Percentiles rank a stretch among this genome's conserved stretches.
phyloP scores from a whole-genome alignment of 2,797 vertebrate genomes.

The Carapus acus region DNA sequence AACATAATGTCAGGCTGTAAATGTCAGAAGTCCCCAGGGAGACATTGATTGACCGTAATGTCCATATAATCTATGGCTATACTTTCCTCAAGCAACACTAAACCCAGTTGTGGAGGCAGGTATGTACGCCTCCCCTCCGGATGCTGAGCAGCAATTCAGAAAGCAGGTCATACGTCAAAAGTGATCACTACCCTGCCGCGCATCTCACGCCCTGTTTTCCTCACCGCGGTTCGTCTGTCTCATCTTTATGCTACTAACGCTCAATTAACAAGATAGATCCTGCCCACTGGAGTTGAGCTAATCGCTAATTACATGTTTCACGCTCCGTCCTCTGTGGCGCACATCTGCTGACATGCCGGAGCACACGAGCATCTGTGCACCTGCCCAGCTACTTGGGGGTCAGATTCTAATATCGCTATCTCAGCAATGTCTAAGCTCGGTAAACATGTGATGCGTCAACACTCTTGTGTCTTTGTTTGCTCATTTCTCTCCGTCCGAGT shows the following conservation, averaged over 20 bases:
- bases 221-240: no score
- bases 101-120: neutral
- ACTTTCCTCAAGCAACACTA: neutral
- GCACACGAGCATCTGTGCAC: neutral
- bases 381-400: slow-evolving; percentile 14
- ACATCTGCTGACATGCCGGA: slow-evolving; percentile 6
- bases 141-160: slow-evolving; percentile 2
- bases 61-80: neutral
- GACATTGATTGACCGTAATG: no score
- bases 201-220: neutral
- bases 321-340: slow-evolving; percentile 4
- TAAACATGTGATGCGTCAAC: neutral
- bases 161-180: slow-evolving; percentile 41
- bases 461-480: neutral
- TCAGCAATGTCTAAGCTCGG: slow-evolving; percentile 3
- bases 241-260: slow-evolving; percentile 11
- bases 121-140: neutral
- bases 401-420: slow-evolving; percentile 1
- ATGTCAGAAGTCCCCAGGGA: neutral
- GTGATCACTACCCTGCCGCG: neutral
- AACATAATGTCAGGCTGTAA: neutral
- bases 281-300: slow-evolving; percentile 10
- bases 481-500: neutral
- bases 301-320: slow-evolving; percentile 17
- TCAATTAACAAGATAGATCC: neutral